Evolutionary conservation across 2,888 invertebrate genomes (phyloP), one percentile per base, ranked within the genome.

Genomic region (Cephalotes varians): DNA sequence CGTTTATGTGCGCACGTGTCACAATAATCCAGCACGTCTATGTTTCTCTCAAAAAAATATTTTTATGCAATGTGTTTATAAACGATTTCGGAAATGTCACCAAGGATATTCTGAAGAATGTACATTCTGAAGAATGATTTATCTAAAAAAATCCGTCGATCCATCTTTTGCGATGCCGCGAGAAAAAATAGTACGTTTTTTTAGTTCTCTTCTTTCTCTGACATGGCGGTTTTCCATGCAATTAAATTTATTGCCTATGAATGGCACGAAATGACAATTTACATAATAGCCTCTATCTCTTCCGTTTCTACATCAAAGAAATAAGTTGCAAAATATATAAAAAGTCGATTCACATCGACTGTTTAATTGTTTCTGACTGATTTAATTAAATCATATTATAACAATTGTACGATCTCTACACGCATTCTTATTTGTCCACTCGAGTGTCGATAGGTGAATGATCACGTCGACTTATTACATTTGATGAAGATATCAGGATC

Each of bases 61-160:
- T 40, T 44, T 44, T n/a, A 12, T 28, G 67, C 31, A 56, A 77
- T 21, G 28, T 54, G 51, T 65, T 67, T 25, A 65, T 25, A 49
- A 74, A 64, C 34, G 25, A 7, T 51, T 34, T 49, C 10, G 10
- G 12, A 44, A 73, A 62, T 60, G 62, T 73, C 62, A 21, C 10
- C n/a, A 28, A 18, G 18, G 21, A 15, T 12, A 10, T 40, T 72
- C 37, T 15, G 10, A 47, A 9, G 37, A 58, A 18, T 31, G 18
- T 31, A 15, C n/a, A 10, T 40, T 72, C 37, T 15, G 10, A 47
- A 9, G 37, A 58, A 62, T 62, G 44, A 73, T 62, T 15, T 10
- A 73, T 62, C 62, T 62, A 15, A 40, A n/a, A n/a, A 56, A 58
- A 58, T 72, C 58, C 58, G 31, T n/a, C 44, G 28, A 31, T 73